A percentile compares a stretch with the other conserved stretches of the same genome.
Conservation (phyloP, 2,888 invertebrate genomes). For the Pinctada fucata region DNA sequence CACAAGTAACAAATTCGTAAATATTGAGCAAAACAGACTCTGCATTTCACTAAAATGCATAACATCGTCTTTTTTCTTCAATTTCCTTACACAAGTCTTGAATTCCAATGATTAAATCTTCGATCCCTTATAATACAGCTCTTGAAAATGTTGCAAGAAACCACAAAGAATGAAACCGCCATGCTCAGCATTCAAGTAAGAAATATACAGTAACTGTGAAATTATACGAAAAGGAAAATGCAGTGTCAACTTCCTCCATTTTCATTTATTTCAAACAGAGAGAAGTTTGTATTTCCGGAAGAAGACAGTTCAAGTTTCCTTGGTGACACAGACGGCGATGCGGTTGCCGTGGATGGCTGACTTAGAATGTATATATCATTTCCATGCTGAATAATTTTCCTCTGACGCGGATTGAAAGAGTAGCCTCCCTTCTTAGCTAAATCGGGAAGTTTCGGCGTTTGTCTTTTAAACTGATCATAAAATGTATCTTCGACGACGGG, state of each 20-base stretch:
- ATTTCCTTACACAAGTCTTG: no score
- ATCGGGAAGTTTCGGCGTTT: slow-evolving; percentile 30
- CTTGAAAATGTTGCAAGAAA: no score
- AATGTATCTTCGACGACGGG: slow-evolving; percentile 27
- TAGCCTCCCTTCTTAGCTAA: slow-evolving; percentile 19
- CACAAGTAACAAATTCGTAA: no score
- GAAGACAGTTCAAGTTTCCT: neutral
- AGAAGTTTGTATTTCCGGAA: neutral
- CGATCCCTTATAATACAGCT: no score
- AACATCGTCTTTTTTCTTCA: no score
- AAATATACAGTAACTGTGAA: no score
- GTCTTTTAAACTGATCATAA: slow-evolving; percentile 36
- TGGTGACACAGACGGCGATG: neutral
- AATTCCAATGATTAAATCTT: no score
- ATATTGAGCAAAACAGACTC: no score
- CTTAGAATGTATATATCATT: neutral
- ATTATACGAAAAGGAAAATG: no score
- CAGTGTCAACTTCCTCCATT: neutral
- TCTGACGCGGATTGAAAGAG: slow-evolving; percentile 6
- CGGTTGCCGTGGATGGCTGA: neutral
- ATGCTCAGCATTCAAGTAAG: no score
- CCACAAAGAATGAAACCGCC: no score
- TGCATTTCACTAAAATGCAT: no score
- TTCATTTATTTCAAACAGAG: slow-evolving; percentile 1
- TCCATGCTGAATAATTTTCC: neutral